These are phyloP conservation scores for Puma concolor DNA, from an alignment of 2,113 vertebrate species.

Conservation along the genomic window DNA sequence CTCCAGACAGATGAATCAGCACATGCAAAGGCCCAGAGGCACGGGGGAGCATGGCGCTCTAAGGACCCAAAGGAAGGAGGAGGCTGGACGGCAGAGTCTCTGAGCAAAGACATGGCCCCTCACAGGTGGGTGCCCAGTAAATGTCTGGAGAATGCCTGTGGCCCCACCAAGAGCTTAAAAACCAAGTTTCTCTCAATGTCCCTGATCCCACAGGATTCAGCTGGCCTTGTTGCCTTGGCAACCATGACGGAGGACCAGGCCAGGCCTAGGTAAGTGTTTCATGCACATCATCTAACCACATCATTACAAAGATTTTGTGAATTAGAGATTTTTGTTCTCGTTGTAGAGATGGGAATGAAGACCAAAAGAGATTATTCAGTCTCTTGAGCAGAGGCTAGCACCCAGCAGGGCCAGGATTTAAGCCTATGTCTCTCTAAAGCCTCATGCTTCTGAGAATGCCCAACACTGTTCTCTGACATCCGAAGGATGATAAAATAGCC, in stretches of 20 bases:
- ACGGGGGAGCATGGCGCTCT: not conserved
- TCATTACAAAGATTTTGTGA: not conserved
- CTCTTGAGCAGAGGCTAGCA: not conserved
- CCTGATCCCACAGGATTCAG: not conserved
- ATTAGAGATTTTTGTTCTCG: not conserved
- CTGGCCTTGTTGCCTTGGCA: constrained; percentile 54
- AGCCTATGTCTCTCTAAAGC: not conserved
- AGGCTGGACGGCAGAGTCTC: not conserved
- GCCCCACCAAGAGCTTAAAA: not conserved
- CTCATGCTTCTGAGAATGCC: not conserved
- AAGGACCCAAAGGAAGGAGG: no score
- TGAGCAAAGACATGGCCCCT: not conserved
- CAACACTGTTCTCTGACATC: not conserved
- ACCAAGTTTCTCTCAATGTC: not conserved
- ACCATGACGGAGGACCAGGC: not conserved
- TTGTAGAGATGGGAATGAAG: not conserved
- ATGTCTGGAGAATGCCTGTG: not conserved
- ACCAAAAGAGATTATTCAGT: not conserved
- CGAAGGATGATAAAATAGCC: not conserved
- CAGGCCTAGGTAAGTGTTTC: not conserved
- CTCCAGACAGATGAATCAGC: not conserved
- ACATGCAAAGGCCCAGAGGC: not conserved
- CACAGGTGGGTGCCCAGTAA: fast-evolving
- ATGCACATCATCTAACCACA: not conserved
- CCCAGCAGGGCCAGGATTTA: not conserved